Evolutionary conservation across 2,888 invertebrate genomes (phyloP), one percentile per base, ranked within the genome.

Genomic region (Tanypteryx hageni): DNA sequence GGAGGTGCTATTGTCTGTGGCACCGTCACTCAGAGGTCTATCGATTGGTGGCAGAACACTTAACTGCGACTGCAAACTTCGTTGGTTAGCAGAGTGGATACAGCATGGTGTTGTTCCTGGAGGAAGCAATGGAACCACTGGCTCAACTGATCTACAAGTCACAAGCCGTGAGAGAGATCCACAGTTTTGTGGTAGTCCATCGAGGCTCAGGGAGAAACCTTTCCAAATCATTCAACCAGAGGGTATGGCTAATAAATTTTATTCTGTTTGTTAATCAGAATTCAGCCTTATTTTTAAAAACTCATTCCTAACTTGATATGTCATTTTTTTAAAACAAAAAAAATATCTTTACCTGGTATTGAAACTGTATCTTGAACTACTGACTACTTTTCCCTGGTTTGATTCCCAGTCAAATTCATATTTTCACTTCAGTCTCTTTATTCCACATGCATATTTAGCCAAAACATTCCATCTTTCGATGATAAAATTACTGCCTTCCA

Each of bases 71-170:
- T 99, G 99, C 95, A 97, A 97, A 92, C 95, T 99, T 89, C 96
- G 97, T 13, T 99, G 99, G 99, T 97, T 98, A 93, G 97, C 98
- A 93, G 97, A 98, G 94, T 99, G 98, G 99, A 98, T 98, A 94
- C 96, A 97, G 92, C 97, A 97, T 93, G 97, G 97, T 18, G 27
- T 59, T 18, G 68, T 89, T 7, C 89, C 89, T 18, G 89, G 89
- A 4, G 89, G 89, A 44, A n/a, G 31, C 44, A 64, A 89, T 16
- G 64, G 64, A 89, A 64, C 64, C 9, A 44, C 89, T 68, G 89
- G 89, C 44, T 89, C 89, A 44, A 89, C 61, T 44, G 98, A 98
- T 94, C 96, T 99, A 81, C 98, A 99, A 96, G 98, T 99, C 31
- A 98, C 98, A 16, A 98, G 98, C 93, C 96, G 98, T 83, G 99